Evolutionary conservation across 2,888 invertebrate species (phyloP).

Genomic region (Dione juno): DNA sequence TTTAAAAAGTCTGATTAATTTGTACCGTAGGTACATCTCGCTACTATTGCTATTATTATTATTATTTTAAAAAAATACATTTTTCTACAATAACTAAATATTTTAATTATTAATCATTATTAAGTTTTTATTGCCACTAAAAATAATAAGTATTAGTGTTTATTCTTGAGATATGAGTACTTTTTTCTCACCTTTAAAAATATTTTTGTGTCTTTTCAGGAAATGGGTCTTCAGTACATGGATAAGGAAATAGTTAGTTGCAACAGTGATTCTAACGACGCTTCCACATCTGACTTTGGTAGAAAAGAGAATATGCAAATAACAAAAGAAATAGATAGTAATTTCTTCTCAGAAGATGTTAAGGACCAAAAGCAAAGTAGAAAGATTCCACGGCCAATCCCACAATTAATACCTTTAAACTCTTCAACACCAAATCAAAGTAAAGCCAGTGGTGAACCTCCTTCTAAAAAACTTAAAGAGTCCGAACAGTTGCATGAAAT

Average conservation of each 20-base stretch:
- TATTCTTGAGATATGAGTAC: not conserved
- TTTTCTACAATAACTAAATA: no score
- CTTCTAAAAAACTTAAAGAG: constrained; percentile 73
- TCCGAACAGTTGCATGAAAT: constrained; percentile 50
- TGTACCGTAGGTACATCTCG: no score
- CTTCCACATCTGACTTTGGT: constrained; percentile 55
- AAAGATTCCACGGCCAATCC: constrained; percentile 85
- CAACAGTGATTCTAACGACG: constrained; percentile 77
- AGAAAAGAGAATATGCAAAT: constrained; percentile 59
- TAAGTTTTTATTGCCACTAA: not conserved
- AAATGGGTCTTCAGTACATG: constrained; percentile 70
- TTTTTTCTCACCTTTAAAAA: not conserved
- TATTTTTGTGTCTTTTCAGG: constrained; percentile 65
- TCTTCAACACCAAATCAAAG: constrained; percentile 74
- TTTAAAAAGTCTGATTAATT: no score
- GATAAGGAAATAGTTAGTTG: constrained; percentile 71
- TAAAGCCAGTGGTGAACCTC: constrained; percentile 71
- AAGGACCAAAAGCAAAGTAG: constrained; percentile 64
- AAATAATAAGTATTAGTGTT: not conserved
- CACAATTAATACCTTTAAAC: constrained; percentile 89
- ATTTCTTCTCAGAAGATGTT: constrained; percentile 59
- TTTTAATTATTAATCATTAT: not conserved
- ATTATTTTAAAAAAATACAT: no score
- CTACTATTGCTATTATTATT: no score
- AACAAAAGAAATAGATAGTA: constrained; percentile 54